These are phyloP conservation scores for Drosophila ohnishii DNA, from an alignment of 1,140 invertebrate genomes.

Conservation along the genomic window DNA sequence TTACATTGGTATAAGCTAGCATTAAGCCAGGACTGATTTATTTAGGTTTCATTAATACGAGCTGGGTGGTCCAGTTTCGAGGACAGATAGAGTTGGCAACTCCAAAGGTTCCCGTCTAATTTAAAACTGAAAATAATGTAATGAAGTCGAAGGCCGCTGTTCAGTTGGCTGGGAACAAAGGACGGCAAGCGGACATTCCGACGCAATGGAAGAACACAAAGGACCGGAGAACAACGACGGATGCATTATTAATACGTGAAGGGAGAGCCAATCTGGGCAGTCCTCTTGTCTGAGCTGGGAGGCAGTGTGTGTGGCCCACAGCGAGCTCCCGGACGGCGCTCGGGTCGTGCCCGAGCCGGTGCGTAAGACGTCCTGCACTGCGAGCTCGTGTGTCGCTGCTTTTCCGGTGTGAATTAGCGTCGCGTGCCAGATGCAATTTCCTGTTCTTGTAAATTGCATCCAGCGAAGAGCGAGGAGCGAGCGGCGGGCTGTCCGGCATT, in stretches of 20 bases:
- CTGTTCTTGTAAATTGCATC: constrained; percentile 69
- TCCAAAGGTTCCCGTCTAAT: constrained; percentile 11
- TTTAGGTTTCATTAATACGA: not conserved
- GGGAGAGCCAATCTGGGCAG: constrained; percentile 10
- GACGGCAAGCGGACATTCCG: not conserved
- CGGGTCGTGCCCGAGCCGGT: constrained; percentile 24
- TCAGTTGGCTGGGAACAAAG: constrained; percentile 32
- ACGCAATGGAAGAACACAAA: constrained; percentile 23
- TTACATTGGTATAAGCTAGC: not conserved
- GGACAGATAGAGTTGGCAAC: not conserved
- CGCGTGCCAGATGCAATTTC: constrained; percentile 74
- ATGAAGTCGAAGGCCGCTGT: constrained; percentile 49
- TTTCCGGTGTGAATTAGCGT: constrained; percentile 74
- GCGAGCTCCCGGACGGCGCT: constrained; percentile 16
- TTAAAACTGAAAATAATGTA: constrained; percentile 55
- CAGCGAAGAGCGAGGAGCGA: not conserved
- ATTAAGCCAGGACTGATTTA: not conserved
- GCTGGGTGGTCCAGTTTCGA: not conserved
- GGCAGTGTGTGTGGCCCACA: constrained; percentile 8
- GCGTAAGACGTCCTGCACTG: constrained; percentile 54
- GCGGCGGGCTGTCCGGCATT: not conserved
- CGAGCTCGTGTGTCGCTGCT: constrained; percentile 48
- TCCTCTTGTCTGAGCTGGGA: not conserved
- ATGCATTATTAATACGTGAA: constrained; percentile 66
- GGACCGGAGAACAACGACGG: constrained; percentile 27